Conservation (phyloP, 2,888 invertebrate genomes). For the Oscheius sp. region DNA sequence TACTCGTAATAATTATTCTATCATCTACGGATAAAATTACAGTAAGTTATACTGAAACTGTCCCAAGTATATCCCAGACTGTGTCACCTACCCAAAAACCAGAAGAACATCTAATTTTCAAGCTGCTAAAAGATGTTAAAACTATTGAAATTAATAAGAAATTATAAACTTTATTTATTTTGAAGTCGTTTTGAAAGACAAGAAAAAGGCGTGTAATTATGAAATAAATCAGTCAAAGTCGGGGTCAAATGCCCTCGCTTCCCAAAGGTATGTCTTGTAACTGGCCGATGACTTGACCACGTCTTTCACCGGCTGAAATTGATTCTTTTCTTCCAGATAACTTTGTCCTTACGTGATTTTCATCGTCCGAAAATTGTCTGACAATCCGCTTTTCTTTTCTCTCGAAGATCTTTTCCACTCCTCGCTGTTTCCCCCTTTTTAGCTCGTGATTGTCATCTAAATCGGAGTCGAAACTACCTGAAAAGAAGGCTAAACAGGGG, state of each 20-base stretch:
- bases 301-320: conserved; percentile 5
- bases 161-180: no score
- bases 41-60: not conserved
- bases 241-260: conserved; percentile 14
- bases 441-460: not conserved
- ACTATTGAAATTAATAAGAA: no score
- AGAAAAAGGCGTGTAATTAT: not conserved
- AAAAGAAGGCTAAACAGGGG: not conserved
- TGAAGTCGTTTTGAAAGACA: conserved; percentile 22
- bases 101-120: no score
- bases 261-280: conserved; percentile 26
- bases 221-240: conserved; percentile 15
- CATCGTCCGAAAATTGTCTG: conserved; percentile 23
- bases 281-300: not conserved
- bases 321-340: not conserved
- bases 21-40: conserved; percentile 5
- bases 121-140: no score
- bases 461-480: conserved; percentile 8
- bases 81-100: not conserved
- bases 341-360: no score
- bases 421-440: conserved; percentile 3
- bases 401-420: conserved; percentile 16
- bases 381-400: conserved; percentile 11
- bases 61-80: not conserved
- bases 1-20: conserved; percentile 6